Percentiles rank a stretch among this genome's conserved stretches.
These are phyloP conservation scores for Dasyprocta punctata DNA, from an alignment of 2,113 vertebrate species.

Conservation along the genomic window DNA sequence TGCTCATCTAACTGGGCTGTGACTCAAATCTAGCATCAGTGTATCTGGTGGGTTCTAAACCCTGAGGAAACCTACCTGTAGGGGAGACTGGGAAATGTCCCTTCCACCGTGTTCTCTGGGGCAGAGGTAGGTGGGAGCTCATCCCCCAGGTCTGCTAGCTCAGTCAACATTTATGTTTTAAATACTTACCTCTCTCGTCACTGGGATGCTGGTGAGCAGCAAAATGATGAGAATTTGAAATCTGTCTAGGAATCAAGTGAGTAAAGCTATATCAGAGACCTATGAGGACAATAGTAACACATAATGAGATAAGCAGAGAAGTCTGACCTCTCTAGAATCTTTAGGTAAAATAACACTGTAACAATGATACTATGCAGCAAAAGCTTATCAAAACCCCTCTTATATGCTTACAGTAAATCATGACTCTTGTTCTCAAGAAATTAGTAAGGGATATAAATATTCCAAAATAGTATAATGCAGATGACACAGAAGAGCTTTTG, in stretches of 20 bases:
- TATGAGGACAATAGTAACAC: background rate
- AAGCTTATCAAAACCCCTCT: background rate
- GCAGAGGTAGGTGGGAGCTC: too few relatives aligned
- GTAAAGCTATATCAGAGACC: background rate
- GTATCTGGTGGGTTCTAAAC: background rate
- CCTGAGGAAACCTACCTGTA: background rate
- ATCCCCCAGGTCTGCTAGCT: background rate
- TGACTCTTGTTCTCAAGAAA: background rate
- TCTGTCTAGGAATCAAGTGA: background rate
- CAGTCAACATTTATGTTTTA: background rate
- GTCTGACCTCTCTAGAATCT: background rate
- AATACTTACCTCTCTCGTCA: background rate
- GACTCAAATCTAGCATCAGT: background rate
- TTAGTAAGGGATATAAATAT: background rate
- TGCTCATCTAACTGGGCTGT: background rate
- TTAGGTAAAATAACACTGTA: background rate
- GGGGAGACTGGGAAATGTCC: background rate
- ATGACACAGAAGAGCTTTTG: background rate
- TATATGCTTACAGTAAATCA: background rate
- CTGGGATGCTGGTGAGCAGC: background rate
- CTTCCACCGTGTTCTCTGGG: background rate
- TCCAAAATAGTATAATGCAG: background rate
- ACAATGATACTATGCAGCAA: background rate
- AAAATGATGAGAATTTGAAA: conserved; percentile 41
- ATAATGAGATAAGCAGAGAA: background rate